These are phyloP conservation scores for Seira sanloemensis DNA, from an alignment of 2,888 invertebrate genomes.

Conservation along the genomic window DNA sequence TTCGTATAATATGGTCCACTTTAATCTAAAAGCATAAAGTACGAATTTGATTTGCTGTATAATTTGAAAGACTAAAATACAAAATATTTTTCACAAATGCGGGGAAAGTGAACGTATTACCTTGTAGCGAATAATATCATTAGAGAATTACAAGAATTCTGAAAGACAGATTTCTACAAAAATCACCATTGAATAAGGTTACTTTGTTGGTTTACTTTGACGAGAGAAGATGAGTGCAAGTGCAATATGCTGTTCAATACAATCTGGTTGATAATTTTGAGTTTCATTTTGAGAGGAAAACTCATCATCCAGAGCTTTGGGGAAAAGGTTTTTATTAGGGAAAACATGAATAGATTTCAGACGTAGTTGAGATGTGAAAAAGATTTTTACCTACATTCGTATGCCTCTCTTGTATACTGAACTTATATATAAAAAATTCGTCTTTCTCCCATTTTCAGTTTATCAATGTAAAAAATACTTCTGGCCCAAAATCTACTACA, in stretches of 20 bases:
- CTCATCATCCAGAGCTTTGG: conserved; percentile 5
- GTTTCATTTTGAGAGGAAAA: not conserved
- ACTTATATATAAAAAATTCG: conserved; percentile 2
- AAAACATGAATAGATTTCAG: not conserved
- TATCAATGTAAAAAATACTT: not conserved
- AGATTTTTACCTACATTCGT: not conserved
- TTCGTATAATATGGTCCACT: no score
- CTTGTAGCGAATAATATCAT: conserved; percentile 29
- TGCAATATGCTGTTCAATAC: not conserved
- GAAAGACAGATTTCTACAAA: not conserved
- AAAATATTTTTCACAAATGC: conserved; percentile 30
- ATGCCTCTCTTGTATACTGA: not conserved
- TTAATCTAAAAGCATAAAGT: no score
- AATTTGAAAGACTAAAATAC: no score
- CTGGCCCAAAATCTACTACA: not conserved
- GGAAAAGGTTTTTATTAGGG: not conserved
- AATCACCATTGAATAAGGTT: not conserved
- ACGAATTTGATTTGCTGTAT: no score
- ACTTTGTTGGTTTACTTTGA: not conserved
- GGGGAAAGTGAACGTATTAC: conserved; percentile 63
- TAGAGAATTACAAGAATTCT: not conserved
- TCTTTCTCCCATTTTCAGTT: not conserved
- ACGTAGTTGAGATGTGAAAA: not conserved
- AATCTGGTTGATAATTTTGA: not conserved
- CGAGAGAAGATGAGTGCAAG: not conserved